These are phyloP conservation scores for Pandemis corylana DNA, from an alignment of 2,888 invertebrate genomes.

Conservation along the genomic window DNA sequence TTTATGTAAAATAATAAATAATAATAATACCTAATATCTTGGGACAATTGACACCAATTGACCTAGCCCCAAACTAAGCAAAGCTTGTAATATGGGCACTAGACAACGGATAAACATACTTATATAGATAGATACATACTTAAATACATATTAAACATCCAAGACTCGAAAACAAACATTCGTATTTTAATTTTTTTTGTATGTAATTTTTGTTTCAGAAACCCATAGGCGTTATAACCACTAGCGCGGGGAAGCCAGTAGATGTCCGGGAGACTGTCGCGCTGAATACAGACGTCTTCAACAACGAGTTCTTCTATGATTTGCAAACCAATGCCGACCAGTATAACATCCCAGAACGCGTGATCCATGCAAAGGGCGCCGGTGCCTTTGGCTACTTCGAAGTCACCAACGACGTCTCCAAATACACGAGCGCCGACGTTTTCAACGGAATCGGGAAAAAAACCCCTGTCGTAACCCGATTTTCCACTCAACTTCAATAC, in stretches of 20 bases:
- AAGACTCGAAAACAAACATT: no score
- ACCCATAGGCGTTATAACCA: constrained; percentile 86
- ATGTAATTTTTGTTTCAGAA: constrained; percentile 63
- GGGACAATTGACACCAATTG: no score
- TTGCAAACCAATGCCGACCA: constrained; percentile 87
- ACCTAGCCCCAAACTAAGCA: no score
- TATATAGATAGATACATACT: no score
- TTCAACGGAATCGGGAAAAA: constrained; percentile 90
- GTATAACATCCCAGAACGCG: constrained; percentile 96
- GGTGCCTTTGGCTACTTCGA: constrained; percentile 93
- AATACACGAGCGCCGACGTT: constrained; percentile 90
- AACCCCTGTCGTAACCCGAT: constrained; percentile 90
- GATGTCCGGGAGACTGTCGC: constrained; percentile 88
- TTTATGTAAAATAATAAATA: no score
- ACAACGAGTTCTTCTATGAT: constrained; percentile 51
- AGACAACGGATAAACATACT: no score
- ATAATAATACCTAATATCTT: no score
- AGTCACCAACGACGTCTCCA: constrained; percentile 91
- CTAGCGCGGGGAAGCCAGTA: constrained; percentile 91
- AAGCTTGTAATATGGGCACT: no score
- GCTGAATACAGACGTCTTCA: constrained; percentile 86
- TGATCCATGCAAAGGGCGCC: constrained; percentile 96
- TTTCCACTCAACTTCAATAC: constrained; percentile 92
- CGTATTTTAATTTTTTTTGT: constrained; percentile 88
- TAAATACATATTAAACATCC: no score